A percentile compares a stretch with the other conserved stretches of the same genome.
These are phyloP conservation scores for Aurelia sp. DNA, from an alignment of 30 jellyfish, hydroid and myxozoan species.

Conservation along the genomic window DNA sequence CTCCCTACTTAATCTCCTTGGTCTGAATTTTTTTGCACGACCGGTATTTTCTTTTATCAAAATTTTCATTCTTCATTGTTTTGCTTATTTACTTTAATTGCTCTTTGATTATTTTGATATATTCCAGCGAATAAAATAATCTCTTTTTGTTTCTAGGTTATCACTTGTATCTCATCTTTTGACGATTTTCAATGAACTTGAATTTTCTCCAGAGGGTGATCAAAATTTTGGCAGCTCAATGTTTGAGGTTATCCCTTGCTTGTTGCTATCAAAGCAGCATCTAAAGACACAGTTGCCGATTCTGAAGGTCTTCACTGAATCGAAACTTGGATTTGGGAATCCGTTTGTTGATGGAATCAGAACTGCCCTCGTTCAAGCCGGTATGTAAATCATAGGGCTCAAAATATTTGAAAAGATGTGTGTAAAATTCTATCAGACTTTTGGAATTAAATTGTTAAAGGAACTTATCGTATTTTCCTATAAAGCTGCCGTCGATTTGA, in stretches of 20 bases:
- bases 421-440: neutral
- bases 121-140: no score
- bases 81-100: no score
- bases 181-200: slow-evolving; percentile 25
- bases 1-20: no score
- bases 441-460: no score
- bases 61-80: no score
- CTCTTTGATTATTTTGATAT: no score
- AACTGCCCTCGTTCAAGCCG: neutral
- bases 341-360: slow-evolving; percentile 31
- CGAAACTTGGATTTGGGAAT: slow-evolving; percentile 35
- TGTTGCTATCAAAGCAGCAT: slow-evolving; percentile 21
- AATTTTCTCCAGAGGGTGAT: neutral
- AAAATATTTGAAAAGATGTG: neutral
- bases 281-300: slow-evolving; percentile 15
- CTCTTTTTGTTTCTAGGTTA: slow-evolving; percentile 16
- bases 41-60: no score
- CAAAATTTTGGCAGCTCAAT: neutral
- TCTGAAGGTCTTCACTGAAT: slow-evolving; percentile 1
- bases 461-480: no score
- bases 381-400: slow-evolving; percentile 1
- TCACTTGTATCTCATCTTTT: slow-evolving; percentile 21
- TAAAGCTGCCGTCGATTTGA: no score
- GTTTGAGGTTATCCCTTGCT: slow-evolving; percentile 10
- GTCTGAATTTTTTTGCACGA: no score